Base-by-base conservation (phyloP, 2,797 vertebrate genomes). In the Sandelia bainsii region DNA sequence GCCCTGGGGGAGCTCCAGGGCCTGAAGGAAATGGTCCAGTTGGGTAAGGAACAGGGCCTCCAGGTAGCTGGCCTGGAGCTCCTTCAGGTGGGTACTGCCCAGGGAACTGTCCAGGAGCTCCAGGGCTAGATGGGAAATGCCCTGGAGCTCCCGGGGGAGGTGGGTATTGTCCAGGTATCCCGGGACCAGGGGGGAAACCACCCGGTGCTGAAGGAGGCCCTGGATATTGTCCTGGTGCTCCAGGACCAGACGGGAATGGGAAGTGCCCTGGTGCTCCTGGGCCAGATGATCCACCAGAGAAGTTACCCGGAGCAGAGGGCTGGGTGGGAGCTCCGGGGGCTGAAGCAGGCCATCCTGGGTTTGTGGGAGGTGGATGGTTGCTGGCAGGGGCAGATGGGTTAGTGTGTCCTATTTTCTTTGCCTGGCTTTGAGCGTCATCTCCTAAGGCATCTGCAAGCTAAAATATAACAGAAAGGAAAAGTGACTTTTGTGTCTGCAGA, bases 401-500 rank as follows among this genome's bases (percentile, higher is more conserved):
- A 0, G 89, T 90, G 87, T 94, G 95, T 75, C 94, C 94, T 58
- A 92, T 94, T 80, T 94, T 95, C 61, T 95, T 91, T 20, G 94
- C 95, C 91, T 96, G 93, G 87, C 95, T 92, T 1, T 94, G 85
- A 13, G 91, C 83, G 42, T 95, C 94, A 20, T 98, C 97, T 45
- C 91, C 92, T 82, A 99, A 94, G 27, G 97, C 97, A 91, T 99
- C 98, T 77, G 95, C 77, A 92, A 99, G 93, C 97, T 99, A 71
- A 61, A 92, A 81, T 7, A 80, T 10, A 85, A 80, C 10, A 58
- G 49, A 76, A 79, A 46, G 4, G 2, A 2, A 51, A 69, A 53
- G 7, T 76, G 10, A 81, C 13, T 40, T 40, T n/a, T 48, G 11
- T 37, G 17, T 48, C 23, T 12, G 44, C 42, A 69, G 39, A 1